These are phyloP conservation scores for Eretmochelys imbricata DNA, from an alignment of 2,113 vertebrate species.

Conservation along the genomic window DNA sequence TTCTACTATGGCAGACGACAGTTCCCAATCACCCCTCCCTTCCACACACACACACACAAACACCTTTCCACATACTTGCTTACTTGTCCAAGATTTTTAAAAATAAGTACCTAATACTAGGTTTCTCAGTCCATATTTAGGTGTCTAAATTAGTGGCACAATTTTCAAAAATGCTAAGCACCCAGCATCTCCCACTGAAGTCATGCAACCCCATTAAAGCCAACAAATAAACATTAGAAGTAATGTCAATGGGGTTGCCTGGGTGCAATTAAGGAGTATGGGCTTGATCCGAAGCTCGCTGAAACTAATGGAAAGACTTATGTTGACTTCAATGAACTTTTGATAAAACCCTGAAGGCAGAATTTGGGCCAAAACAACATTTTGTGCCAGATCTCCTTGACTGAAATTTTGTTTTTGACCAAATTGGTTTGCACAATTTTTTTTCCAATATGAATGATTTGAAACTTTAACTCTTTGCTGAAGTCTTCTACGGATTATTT, in stretches of 20 bases:
- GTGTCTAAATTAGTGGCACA: not conserved
- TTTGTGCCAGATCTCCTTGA: not conserved
- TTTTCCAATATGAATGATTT: not conserved
- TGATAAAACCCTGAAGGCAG: not conserved
- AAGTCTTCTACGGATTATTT: not conserved
- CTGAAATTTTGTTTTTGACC: not conserved
- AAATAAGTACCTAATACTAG: not conserved
- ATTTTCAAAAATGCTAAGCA: not conserved
- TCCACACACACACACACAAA: not conserved
- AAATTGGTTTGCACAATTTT: not conserved
- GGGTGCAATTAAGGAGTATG: not conserved
- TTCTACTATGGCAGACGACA: rapidly evolving
- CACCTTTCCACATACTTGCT: not conserved
- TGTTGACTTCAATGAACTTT: not conserved
- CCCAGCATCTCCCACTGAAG: not conserved
- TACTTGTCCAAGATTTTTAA: not conserved
- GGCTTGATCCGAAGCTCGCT: not conserved
- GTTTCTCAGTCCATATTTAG: not conserved
- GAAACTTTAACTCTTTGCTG: not conserved
- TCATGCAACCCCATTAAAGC: not conserved
- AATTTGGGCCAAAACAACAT: not conserved
- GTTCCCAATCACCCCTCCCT: not conserved
- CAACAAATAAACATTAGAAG: not conserved
- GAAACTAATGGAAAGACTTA: not conserved
- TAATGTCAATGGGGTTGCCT: not conserved